Evolutionary conservation across 2,113 vertebrate species (phyloP), one percentile per base, ranked within the genome.

Genomic region (Engraulis encrasicolus): DNA sequence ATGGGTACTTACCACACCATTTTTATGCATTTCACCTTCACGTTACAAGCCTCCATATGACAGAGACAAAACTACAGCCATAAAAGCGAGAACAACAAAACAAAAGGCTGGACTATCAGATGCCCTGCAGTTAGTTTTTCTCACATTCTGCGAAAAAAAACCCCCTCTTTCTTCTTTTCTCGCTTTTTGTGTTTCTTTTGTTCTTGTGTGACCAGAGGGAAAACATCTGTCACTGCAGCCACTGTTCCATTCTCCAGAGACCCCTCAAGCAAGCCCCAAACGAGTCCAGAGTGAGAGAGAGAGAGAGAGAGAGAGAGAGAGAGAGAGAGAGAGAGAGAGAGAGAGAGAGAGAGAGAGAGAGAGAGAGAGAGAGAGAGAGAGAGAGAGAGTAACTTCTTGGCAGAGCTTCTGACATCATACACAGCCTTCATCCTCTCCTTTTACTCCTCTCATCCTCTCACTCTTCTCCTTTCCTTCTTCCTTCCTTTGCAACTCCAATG

Each of bases 231-330:
- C 66, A 74, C 23, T 17, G 66, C 66, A 34, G 34, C 66, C 31
- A 31, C 31, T 15, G 23, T 74, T 34, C 66, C 66, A 74, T 27
- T 74, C 66, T 74, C 66, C 31, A 36, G 66, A 74, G 66, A 74
- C 66, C 66, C 66, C 66, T 5, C 66, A 36, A 74, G 66, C 23
- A 74, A 74, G 23, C 12, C 66, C 66, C 66, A 74, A 31, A 74
- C 15, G 17, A 77, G 80, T 11, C 74, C 61, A 78, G 58, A 81
- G 84, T 79, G 52, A 79, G 78, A 83, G 81, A n/a, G n/a, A n/a
- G n/a, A n/a, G n/a, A n/a, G n/a, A n/a, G n/a, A n/a, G n/a, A n/a
- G n/a, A n/a, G n/a, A n/a, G n/a, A n/a, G n/a, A n/a, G n/a, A n/a
- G n/a, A n/a, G n/a, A n/a, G n/a, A n/a, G n/a, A n/a, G n/a, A n/a